A percentile compares a stretch with the other conserved stretches of the same genome.
Evolutionary conservation across 2,113 vertebrate genomes (phyloP).

Genomic region (Phalacrocorax carbo): DNA sequence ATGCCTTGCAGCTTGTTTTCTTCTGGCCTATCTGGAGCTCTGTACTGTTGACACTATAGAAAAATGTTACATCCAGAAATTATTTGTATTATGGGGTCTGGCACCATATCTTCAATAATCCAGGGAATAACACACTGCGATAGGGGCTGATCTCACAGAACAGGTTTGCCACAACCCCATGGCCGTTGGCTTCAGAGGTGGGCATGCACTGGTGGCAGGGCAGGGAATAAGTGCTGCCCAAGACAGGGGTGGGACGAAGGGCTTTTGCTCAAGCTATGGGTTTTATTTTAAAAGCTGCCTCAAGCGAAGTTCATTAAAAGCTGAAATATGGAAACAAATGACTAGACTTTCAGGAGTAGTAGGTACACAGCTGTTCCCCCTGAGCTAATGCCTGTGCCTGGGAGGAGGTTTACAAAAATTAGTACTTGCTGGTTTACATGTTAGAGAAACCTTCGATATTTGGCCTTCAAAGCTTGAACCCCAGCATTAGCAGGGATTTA

Average conservation of each 20-base stretch:
- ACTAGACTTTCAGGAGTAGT: neutral
- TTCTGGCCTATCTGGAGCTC: neutral
- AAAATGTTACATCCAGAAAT: neutral
- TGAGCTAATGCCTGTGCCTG: neutral
- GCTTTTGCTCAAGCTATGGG: neutral
- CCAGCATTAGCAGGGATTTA: neutral
- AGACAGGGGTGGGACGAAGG: neutral
- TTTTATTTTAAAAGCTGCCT: neutral
- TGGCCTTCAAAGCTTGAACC: neutral
- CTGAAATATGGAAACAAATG: neutral
- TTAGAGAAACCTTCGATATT: neutral
- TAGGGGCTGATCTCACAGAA: neutral
- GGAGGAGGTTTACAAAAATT: neutral
- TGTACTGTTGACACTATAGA: neutral
- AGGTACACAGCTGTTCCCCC: neutral
- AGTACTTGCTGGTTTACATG: neutral
- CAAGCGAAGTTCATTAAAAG: neutral
- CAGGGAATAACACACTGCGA: neutral
- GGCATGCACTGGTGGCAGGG: neutral
- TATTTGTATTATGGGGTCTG: neutral
- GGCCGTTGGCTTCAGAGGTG: neutral
- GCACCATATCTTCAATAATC: accelerated
- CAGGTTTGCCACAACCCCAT: neutral
- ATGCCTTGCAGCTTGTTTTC: neutral
- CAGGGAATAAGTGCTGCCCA: neutral